Conservation (phyloP, 2,888 invertebrate genomes). For the Trichopoda pennipes region DNA sequence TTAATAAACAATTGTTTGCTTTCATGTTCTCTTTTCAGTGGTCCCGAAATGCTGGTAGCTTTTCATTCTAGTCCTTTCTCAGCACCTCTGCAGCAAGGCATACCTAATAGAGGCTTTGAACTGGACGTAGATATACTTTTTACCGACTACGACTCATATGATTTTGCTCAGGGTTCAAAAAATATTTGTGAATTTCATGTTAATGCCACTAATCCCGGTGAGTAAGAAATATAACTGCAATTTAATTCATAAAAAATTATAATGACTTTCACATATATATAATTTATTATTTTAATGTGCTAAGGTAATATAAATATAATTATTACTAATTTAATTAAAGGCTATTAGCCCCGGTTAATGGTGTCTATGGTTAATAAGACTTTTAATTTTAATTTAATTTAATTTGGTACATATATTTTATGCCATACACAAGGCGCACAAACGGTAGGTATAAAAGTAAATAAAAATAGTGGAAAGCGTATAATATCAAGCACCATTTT, state of each 20-base stretch:
- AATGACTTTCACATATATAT: neutral
- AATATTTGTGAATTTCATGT: slow-evolving; percentile 87
- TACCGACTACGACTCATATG: slow-evolving; percentile 92
- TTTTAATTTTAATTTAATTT: slow-evolving; percentile 4
- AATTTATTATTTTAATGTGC: neutral
- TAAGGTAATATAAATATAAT: slow-evolving; percentile 8
- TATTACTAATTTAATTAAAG: slow-evolving; percentile 47
- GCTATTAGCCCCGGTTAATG: slow-evolving; percentile 23
- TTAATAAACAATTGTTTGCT: no score
- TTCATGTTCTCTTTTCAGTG: slow-evolving; percentile 81
- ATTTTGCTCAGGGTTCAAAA: slow-evolving; percentile 85
- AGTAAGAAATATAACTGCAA: slow-evolving; percentile 64
- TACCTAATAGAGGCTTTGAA: slow-evolving; percentile 89
- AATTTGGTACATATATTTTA: neutral
- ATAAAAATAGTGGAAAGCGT: no score
- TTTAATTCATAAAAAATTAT: neutral
- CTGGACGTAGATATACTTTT: slow-evolving; percentile 93
- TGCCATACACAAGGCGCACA: neutral
- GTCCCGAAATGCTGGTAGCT: slow-evolving; percentile 92
- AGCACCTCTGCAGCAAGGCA: slow-evolving; percentile 87
- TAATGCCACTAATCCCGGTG: slow-evolving; percentile 85
- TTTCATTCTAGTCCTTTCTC: slow-evolving; percentile 93
- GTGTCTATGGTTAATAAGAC: slow-evolving; percentile 3
- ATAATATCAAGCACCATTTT: slow-evolving; percentile 11
- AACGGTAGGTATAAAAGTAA: neutral